phyloP scores from a whole-genome alignment of 2,888 invertebrate species.

The Aspidiotus rigidus region DNA sequence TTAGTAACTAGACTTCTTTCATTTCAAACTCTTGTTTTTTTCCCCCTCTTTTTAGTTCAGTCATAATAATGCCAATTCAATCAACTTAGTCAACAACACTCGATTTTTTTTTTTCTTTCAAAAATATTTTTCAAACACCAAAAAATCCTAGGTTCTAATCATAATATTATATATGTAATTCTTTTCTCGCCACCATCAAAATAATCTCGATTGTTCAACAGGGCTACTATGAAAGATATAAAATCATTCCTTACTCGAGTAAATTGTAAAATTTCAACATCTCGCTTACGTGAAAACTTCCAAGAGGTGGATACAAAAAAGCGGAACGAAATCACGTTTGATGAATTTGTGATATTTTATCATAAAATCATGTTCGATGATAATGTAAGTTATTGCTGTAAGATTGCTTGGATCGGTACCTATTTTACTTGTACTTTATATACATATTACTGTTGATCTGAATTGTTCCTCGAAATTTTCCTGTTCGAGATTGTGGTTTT shows the following conservation, averaged over 20 bases:
- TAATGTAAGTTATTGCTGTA: conserved; percentile 51
- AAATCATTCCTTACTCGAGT: conserved; percentile 81
- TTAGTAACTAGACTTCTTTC: too few species aligned
- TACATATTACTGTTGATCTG: not conserved
- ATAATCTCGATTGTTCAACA: conserved; percentile 42
- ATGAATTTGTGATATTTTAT: conserved; percentile 77
- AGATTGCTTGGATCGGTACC: not conserved
- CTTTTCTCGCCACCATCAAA: too few species aligned
- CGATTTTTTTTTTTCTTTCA: too few species aligned
- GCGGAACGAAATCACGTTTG: conserved; percentile 76
- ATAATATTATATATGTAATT: too few species aligned
- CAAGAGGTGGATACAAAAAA: conserved; percentile 74
- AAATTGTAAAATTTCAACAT: conserved; percentile 82
- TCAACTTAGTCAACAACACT: too few species aligned
- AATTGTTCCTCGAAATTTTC: too few species aligned
- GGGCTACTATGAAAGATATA: conserved; percentile 77
- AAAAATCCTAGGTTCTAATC: too few species aligned
- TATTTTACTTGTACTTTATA: conserved; percentile 1
- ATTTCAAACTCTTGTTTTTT: too few species aligned
- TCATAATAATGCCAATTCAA: too few species aligned
- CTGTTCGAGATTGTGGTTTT: too few species aligned
- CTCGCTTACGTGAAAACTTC: conserved; percentile 69
- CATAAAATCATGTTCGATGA: conserved; percentile 73
- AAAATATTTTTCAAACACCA: too few species aligned
- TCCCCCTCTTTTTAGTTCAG: too few species aligned